Evolutionary conservation across 2,113 vertebrate genomes (phyloP).

Genomic region (Charina bottae): DNA sequence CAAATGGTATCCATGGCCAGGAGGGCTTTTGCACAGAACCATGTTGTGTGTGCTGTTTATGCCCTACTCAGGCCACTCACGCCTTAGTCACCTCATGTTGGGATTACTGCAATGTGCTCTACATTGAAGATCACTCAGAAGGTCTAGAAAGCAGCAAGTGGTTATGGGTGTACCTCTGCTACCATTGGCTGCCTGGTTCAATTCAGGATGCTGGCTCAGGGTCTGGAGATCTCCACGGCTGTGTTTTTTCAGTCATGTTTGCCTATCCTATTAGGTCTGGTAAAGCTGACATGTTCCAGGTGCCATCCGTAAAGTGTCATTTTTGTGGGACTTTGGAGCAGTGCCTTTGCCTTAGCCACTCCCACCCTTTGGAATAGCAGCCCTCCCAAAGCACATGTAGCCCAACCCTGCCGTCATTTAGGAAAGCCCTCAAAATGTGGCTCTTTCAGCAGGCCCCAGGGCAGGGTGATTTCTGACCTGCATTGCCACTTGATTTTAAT

Average conservation of each 20-base stretch:
- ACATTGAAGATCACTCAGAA: background rate
- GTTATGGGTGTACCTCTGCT: no score
- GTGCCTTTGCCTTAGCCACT: background rate
- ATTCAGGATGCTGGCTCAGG: background rate
- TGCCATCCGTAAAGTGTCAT: background rate
- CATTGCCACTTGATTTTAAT: background rate
- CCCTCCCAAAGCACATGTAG: background rate
- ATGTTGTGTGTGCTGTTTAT: background rate
- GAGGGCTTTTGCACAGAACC: background rate
- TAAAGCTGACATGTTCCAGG: background rate
- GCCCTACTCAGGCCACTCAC: background rate
- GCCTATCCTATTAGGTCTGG: background rate
- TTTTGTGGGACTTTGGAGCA: background rate
- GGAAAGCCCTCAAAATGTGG: background rate
- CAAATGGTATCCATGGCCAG: background rate
- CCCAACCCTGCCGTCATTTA: background rate
- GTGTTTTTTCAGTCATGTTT: background rate
- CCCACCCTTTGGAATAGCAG: background rate
- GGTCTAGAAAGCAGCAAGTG: background rate
- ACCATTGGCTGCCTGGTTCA: background rate
- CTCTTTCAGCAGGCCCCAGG: background rate
- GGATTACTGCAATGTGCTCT: background rate
- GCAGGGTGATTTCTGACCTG: background rate
- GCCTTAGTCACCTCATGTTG: background rate
- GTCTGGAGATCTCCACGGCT: background rate